Evolutionary conservation across 2,797 vertebrate species (phyloP).

Genomic region (Notolepis coatsorum): DNA sequence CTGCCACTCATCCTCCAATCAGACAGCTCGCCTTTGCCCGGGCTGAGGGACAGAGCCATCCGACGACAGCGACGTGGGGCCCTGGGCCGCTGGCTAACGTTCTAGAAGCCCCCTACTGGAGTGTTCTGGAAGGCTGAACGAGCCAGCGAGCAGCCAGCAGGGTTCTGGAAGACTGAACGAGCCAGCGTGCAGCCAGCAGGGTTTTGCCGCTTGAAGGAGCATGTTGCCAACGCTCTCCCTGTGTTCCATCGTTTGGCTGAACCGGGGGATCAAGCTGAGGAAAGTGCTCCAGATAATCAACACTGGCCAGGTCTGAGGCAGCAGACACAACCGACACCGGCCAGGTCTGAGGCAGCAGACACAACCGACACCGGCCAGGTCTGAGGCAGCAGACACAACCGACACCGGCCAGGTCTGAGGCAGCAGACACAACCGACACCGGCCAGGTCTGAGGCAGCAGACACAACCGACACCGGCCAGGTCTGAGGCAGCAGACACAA

Average conservation of each 20-base stretch:
- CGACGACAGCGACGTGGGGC: constrained; percentile 36
- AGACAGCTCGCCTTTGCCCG: constrained; percentile 38
- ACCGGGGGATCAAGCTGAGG: constrained; percentile 90
- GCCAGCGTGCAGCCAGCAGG: constrained; percentile 57
- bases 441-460: no score
- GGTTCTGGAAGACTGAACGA: no score
- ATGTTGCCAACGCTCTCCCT: constrained; percentile 89
- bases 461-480: no score
- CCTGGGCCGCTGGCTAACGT: constrained; percentile 38
- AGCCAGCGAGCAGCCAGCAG: constrained; percentile 53
- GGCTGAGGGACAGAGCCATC: constrained; percentile 24
- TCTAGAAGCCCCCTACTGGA: neutral
- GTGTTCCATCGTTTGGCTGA: constrained; percentile 91
- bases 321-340: constrained; percentile 71
- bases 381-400: constrained; percentile 64
- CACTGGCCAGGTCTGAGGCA: constrained; percentile 75
- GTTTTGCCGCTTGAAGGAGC: constrained; percentile 78
- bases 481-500: no score
- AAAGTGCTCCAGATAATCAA: constrained; percentile 78
- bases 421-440: no score
- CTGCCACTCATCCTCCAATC: constrained; percentile 45
- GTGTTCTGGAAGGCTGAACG: constrained; percentile 32
- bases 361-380: constrained; percentile 74
- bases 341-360: constrained; percentile 71
- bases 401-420: constrained; percentile 78